Base-by-base conservation (phyloP, 2,888 invertebrate genomes). In the Crocallis elinguaria region DNA sequence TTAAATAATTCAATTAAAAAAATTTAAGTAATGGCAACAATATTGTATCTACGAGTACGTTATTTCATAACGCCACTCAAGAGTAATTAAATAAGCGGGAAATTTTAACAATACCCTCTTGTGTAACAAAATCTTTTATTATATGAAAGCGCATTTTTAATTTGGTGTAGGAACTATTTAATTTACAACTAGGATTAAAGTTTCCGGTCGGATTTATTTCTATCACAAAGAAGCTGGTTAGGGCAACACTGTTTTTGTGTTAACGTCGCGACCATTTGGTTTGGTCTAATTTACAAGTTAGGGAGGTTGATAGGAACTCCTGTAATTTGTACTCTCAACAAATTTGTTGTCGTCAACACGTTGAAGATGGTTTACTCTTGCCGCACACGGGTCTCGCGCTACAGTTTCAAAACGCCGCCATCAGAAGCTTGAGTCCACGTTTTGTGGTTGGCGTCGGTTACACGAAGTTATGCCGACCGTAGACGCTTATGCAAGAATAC, bases 181-280 rank as follows among this genome's bases (percentile, higher is more conserved):
- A 81, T 86, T 84, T 81, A 84, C 75, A 57, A 55, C 27, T 64
- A 66, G 73, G 79, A 78, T 79, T 74, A 65, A 62, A 53, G 72
- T 73, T 80, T 86, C 83, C 86, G 77, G 79, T 72, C 71, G 57
- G 66, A 11, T 48, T 71, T 73, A 72, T 75, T 79, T 79, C 73
- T 78, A 77, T 73, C 75, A 62, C 67, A 69, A 66, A n/a, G n/a
- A 71, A 80, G 79, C 77, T 73, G 77, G 73, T 70, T 55, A 53
- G 58, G 53, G 71, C 66, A 57, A 70, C 64, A 72, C 69, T 72
- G 45, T 32, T 43, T 33, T 48, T 70, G 63, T 73, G 76, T 77
- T 81, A 77, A 74, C 53, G 60, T 61, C 75, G 63, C 52, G 58
- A 60, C 46, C 60, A 57, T 49, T 55, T 33, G 30, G 30, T 35